Evolutionary conservation across 2,797 vertebrate species (phyloP).

Genomic region (Danio aesculapii): DNA sequence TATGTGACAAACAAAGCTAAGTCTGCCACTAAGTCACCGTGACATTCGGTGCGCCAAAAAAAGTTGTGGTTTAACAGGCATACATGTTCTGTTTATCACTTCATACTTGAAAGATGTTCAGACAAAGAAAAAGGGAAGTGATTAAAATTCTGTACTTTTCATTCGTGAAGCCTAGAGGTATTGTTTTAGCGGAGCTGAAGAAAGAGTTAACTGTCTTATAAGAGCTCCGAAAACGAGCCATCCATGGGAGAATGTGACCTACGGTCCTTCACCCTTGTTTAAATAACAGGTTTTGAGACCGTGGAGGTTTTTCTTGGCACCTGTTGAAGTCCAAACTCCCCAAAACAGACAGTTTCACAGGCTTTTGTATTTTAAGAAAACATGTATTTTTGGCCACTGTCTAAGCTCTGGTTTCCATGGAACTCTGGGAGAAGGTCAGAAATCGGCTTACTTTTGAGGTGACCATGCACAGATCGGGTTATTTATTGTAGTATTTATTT

Average conservation of each 20-base stretch:
- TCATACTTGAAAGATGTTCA: slow-evolving; percentile 7
- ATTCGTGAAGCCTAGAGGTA: neutral
- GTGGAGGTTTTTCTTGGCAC: slow-evolving; percentile 67
- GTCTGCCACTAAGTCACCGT: slow-evolving; percentile 18
- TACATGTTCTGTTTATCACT: slow-evolving; percentile 20
- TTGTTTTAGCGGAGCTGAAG: neutral
- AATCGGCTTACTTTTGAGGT: slow-evolving; percentile 41
- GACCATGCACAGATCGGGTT: slow-evolving; percentile 43
- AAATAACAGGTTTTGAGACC: slow-evolving; percentile 64
- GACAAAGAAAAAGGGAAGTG: neutral
- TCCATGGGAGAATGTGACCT: slow-evolving; percentile 56
- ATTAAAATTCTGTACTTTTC: neutral
- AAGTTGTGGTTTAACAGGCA: slow-evolving; percentile 36
- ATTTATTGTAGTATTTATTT: slow-evolving; percentile 48
- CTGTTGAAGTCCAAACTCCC: slow-evolving; percentile 58
- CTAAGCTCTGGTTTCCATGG: slow-evolving; percentile 50
- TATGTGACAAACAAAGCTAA: slow-evolving; percentile 21
- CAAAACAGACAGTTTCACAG: slow-evolving; percentile 64
- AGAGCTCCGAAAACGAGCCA: slow-evolving; percentile 45
- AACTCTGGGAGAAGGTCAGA: slow-evolving; percentile 57
- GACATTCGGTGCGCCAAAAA: slow-evolving; percentile 23
- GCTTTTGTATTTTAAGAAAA: slow-evolving; percentile 65
- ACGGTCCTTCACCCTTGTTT: slow-evolving; percentile 60
- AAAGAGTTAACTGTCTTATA: slow-evolving; percentile 47
- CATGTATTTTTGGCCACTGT: slow-evolving; percentile 60